These are phyloP conservation scores for Centropristis striata DNA, from an alignment of 2,113 vertebrate species.

Conservation along the genomic window DNA sequence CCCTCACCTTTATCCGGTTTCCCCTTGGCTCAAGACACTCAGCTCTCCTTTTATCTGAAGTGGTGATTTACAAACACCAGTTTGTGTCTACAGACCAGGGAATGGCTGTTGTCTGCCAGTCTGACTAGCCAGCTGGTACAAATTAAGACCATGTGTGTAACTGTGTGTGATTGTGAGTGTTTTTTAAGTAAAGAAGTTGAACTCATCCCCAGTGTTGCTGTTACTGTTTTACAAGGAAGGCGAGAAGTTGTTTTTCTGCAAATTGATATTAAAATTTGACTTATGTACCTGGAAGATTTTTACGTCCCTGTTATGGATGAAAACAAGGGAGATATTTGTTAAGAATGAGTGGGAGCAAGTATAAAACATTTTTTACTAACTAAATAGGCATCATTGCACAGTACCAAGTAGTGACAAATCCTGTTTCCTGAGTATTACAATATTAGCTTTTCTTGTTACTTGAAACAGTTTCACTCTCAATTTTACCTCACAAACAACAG, in stretches of 20 bases:
- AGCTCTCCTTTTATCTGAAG: conserved; percentile 78
- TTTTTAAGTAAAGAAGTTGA: conserved; percentile 57
- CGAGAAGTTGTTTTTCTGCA: conserved; percentile 62
- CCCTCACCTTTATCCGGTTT: conserved; percentile 66
- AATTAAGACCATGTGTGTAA: conserved; percentile 79
- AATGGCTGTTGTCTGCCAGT: conserved; percentile 73
- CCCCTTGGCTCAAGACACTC: conserved; percentile 62
- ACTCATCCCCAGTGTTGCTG: conserved; percentile 57
- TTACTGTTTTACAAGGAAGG: conserved; percentile 70
- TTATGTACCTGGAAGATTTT: conserved; percentile 28
- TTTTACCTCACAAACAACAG: conserved; percentile 3
- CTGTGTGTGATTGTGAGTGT: conserved; percentile 39
- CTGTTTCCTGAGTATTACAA: background rate
- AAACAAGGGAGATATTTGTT: background rate
- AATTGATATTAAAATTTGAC: conserved; percentile 53
- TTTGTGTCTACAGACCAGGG: conserved; percentile 70
- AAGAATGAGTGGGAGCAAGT: background rate
- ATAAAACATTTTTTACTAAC: background rate
- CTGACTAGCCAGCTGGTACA: conserved; percentile 81
- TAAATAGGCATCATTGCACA: background rate
- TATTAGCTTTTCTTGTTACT: conserved; percentile 16
- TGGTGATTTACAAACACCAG: conserved; percentile 82
- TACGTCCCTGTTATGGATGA: conserved; percentile 12
- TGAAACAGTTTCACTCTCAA: conserved; percentile 16
- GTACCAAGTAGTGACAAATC: background rate